These are phyloP conservation scores for Gambusia affinis DNA, from an alignment of 2,113 vertebrate species.

Conservation along the genomic window DNA sequence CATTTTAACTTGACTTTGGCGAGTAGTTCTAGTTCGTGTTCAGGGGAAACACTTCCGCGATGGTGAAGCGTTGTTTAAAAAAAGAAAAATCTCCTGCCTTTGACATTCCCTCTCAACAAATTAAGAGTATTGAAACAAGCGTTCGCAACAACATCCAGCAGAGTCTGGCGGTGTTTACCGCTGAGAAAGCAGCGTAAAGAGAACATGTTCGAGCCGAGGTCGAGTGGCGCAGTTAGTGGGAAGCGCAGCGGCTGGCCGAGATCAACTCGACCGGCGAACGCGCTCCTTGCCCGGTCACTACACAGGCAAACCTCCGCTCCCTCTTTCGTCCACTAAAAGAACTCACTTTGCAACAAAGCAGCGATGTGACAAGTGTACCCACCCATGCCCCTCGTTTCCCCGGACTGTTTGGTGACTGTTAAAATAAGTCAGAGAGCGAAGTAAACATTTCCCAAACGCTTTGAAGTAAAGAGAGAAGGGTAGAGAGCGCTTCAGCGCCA, in stretches of 20 bases:
- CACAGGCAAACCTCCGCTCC: conserved; percentile 52
- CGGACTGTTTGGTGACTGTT: conserved; percentile 20
- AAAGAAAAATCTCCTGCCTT: conserved; percentile 28
- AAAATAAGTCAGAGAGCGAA: conserved; percentile 66
- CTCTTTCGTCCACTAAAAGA: conserved; percentile 42
- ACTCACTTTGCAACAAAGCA: conserved; percentile 41
- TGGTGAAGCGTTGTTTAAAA: conserved; percentile 62
- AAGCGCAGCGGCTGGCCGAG: conserved; percentile 61
- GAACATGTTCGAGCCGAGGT: conserved; percentile 49
- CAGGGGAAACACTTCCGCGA: conserved; percentile 78
- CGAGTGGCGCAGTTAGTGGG: conserved; percentile 78
- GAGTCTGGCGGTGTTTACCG: background rate
- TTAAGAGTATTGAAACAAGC: conserved; percentile 44
- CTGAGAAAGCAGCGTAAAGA: conserved; percentile 17
- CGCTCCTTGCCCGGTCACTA: conserved; percentile 69
- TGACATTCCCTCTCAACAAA: conserved; percentile 44
- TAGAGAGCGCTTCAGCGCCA: conserved; percentile 61
- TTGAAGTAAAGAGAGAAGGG: conserved; percentile 61
- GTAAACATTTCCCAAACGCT: conserved; percentile 65
- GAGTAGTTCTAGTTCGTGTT: conserved; percentile 47
- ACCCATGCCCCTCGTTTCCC: background rate
- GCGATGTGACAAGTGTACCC: conserved; percentile 56
- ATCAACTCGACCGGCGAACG: conserved; percentile 64
- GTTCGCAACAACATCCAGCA: background rate
- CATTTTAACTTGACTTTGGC: conserved; percentile 7